Conservation (phyloP, 1,140 invertebrate genomes). For the Globodera rostochiensis region DNA sequence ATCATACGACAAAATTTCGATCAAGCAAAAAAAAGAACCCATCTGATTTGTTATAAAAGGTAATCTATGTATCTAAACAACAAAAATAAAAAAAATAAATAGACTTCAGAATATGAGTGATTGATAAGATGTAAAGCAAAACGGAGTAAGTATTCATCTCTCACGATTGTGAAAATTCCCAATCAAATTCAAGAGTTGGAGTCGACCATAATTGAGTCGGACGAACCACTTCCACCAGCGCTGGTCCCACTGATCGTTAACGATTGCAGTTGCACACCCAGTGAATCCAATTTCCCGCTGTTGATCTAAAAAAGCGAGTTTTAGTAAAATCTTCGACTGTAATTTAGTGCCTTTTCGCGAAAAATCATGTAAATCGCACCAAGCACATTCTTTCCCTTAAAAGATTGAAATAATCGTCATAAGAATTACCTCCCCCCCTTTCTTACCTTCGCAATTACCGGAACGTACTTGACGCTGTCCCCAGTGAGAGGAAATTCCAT, state of each 20-base stretch:
- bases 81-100: too few relatives aligned
- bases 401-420: background rate
- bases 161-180: too few relatives aligned
- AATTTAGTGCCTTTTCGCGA: constrained; percentile 41
- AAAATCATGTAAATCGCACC: constrained; percentile 55
- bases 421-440: background rate
- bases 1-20: too few relatives aligned
- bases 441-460: constrained; percentile 48
- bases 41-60: too few relatives aligned
- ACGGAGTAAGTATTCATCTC: too few relatives aligned
- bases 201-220: constrained; percentile 19
- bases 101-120: too few relatives aligned
- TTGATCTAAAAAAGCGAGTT: constrained; percentile 18
- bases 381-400: constrained; percentile 45
- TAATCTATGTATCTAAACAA: too few relatives aligned
- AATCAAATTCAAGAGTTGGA: constrained; percentile 21
- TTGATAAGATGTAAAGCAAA: too few relatives aligned
- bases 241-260: background rate
- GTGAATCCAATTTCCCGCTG: constrained; percentile 13
- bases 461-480: constrained; percentile 47
- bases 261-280: constrained; percentile 1
- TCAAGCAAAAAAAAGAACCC: too few relatives aligned
- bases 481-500: constrained; percentile 48
- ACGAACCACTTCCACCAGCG: constrained; percentile 1
- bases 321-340: background rate